phyloP scores from a whole-genome alignment of 2,113 vertebrate genomes.

The Macroglossus sobrinus region DNA sequence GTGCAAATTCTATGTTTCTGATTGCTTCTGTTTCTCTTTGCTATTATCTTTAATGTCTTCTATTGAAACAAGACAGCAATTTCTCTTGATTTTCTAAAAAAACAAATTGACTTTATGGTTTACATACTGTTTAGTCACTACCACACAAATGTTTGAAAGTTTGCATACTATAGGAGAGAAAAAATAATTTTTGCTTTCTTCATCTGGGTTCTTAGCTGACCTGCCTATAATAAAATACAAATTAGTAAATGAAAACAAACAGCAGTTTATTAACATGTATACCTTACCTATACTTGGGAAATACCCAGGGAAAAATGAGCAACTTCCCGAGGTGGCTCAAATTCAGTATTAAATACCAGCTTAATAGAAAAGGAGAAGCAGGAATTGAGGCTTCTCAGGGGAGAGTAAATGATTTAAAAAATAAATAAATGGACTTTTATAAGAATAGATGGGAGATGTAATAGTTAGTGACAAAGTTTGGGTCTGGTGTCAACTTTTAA shows the following conservation, averaged over 20 bases:
- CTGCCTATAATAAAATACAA: neutral
- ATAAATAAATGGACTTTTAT: neutral
- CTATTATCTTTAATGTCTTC: neutral
- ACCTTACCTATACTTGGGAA: neutral
- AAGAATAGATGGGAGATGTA: neutral
- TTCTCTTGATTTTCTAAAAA: neutral
- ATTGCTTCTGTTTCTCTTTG: neutral
- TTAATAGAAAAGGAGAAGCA: neutral
- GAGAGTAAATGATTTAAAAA: neutral
- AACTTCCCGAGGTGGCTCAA: neutral
- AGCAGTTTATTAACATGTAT: neutral
- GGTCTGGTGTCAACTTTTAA: neutral
- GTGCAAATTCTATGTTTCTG: neutral
- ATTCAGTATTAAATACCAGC: neutral
- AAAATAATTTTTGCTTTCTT: neutral
- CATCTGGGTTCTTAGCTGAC: neutral
- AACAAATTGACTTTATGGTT: neutral
- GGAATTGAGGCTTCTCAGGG: neutral
- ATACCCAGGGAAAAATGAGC: neutral
- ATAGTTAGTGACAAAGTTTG: neutral
- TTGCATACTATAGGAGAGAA: neutral
- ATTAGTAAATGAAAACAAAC: neutral
- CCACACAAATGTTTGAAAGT: neutral
- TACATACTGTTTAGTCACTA: neutral
- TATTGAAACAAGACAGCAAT: neutral